phyloP scores from a whole-genome alignment of 2,888 invertebrate genomes.

The Copidosoma aretas region DNA sequence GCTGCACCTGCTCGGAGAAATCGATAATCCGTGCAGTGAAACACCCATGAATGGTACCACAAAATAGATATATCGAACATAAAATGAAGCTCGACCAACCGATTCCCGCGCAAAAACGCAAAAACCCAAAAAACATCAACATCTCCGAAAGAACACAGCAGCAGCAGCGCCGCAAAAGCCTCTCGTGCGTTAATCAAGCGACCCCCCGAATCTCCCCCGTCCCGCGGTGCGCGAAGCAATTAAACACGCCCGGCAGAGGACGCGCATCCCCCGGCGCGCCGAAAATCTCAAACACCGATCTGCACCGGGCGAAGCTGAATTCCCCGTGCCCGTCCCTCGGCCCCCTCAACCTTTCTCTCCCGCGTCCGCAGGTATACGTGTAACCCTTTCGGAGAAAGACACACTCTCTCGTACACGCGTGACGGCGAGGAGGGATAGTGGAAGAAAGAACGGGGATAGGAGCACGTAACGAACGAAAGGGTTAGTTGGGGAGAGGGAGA shows the following conservation, averaged over 20 bases:
- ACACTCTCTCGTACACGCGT: neutral
- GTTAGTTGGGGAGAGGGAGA: slow-evolving; percentile 1
- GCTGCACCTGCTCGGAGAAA: no score
- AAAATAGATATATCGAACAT: no score
- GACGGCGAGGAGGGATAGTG: neutral
- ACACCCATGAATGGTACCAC: no score
- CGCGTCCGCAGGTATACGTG: slow-evolving; percentile 4
- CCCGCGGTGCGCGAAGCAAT: slow-evolving; percentile 23
- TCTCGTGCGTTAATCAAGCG: slow-evolving; percentile 19
- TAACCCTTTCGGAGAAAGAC: neutral
- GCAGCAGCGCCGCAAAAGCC: neutral
- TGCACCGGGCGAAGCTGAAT: slow-evolving; percentile 21
- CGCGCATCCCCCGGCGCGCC: neutral
- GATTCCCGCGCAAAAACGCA: no score
- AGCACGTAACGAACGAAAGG: neutral
- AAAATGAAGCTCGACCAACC: no score
- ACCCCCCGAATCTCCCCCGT: neutral
- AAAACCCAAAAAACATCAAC: no score
- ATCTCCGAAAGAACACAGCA: no score
- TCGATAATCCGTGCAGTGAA: no score
- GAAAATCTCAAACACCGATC: slow-evolving; percentile 33
- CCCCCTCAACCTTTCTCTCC: neutral
- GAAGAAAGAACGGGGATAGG: neutral
- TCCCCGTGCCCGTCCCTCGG: neutral
- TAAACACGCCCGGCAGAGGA: slow-evolving; percentile 28